Conservation (phyloP, 2,797 vertebrate species). For the Poeciliopsis gracilis region DNA sequence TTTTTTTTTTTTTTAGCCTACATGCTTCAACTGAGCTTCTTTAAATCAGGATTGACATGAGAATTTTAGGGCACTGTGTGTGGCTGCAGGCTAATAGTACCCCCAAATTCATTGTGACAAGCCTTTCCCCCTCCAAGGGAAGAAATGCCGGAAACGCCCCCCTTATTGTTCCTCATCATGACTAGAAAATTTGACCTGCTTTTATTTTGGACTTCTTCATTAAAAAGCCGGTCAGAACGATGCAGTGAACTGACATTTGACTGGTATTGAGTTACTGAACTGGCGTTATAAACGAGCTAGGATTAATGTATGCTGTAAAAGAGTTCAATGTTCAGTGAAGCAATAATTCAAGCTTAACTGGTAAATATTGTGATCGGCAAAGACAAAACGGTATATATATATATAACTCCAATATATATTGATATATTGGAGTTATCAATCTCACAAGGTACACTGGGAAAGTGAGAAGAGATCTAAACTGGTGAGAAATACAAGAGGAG, state of each 20-base stretch:
- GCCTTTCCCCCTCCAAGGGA: constrained; percentile 54
- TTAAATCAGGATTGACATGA: constrained; percentile 44
- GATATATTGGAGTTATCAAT: neutral
- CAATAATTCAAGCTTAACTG: neutral
- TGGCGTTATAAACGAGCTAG: neutral
- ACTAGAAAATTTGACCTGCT: constrained; percentile 69
- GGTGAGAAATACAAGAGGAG: neutral
- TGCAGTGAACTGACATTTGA: constrained; percentile 42
- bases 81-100: constrained; percentile 55
- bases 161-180: constrained; percentile 52
- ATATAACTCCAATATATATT: too few species aligned
- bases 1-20: constrained; percentile 9
- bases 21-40: constrained; percentile 29
- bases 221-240: constrained; percentile 34
- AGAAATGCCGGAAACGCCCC: constrained; percentile 64
- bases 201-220: constrained; percentile 43
- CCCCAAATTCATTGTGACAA: constrained; percentile 74
- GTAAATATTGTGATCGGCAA: neutral
- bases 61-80: constrained; percentile 34
- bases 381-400: neutral
- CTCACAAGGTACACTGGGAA: neutral
- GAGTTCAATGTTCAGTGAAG: neutral
- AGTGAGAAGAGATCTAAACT: neutral
- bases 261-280: neutral
- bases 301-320: neutral